Evolutionary conservation across 2,113 vertebrate genomes (phyloP).

Genomic region (Laterallus jamaicensis): DNA sequence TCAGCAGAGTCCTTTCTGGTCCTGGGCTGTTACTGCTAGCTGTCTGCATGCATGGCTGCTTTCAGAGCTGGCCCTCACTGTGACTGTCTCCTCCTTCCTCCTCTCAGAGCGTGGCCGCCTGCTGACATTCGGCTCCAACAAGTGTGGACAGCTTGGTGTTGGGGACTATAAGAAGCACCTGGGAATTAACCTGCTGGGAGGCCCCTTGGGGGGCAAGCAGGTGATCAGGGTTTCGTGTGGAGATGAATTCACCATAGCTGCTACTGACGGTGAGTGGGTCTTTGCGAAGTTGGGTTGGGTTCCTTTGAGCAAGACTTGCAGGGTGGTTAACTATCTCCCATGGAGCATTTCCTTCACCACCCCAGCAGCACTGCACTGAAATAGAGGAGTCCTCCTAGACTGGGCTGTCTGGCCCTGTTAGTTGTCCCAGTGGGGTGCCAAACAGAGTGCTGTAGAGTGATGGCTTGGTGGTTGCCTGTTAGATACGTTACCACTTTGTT

Average conservation of each 20-base stretch:
- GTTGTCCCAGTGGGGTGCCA: not conserved
- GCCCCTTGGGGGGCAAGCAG: slow-evolving; percentile 91
- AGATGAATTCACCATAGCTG: slow-evolving; percentile 96
- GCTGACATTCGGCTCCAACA: slow-evolving; percentile 96
- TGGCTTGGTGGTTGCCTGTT: not conserved
- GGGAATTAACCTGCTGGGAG: slow-evolving; percentile 90
- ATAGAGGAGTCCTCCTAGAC: not conserved
- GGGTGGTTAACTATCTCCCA: not conserved
- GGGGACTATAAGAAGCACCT: slow-evolving; percentile 95
- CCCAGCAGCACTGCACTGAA: not conserved
- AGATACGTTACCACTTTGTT: not conserved
- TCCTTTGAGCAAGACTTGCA: not conserved
- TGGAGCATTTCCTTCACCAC: not conserved
- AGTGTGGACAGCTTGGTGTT: slow-evolving; percentile 93
- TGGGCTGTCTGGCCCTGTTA: not conserved
- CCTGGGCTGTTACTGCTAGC: not conserved
- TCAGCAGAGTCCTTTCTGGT: not conserved
- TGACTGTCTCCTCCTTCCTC: slow-evolving; percentile 40
- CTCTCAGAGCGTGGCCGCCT: slow-evolving; percentile 88
- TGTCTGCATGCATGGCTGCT: not conserved
- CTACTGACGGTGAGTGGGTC: slow-evolving; percentile 88
- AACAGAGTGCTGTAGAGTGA: not conserved
- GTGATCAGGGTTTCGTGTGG: slow-evolving; percentile 95
- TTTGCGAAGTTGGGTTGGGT: not conserved
- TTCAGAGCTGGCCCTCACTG: not conserved